Base-by-base conservation (phyloP, 2,113 vertebrate species). In the Cebidichthys violaceus region DNA sequence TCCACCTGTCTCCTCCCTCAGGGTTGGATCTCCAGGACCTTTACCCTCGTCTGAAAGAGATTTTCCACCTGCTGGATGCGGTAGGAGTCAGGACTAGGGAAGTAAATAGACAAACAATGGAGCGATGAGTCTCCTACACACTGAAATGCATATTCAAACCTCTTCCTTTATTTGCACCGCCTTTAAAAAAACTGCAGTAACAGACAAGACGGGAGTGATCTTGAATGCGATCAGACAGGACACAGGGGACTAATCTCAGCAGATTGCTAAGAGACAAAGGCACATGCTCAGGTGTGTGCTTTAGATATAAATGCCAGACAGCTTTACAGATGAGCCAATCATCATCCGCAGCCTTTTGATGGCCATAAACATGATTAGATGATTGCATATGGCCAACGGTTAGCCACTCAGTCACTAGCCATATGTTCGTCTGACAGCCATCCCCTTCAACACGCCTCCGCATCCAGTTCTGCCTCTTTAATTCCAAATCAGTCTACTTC, bases 311-410 rank as follows among this genome's bases (percentile, higher is more conserved):
- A 89, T 82, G 72, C 65, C 82, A 87, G 80, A 86, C 87, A 88
- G 76, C 84, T 88, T 89, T 86, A 85, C 86, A 91, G 87, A 91
- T 80, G 83, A 91, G 86, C 88, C 84, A 78, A 86, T 92, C 89
- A 85, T 91, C 82, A 86, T 84, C 68, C 14, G 33, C 75, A 54
- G 83, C 71, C 85, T 87, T 89, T 80, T 90, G 90, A 91, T 89
- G 90, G 88, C 84, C 87, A 90, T 84, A 77, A 91, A 89, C 88
- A 82, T 86, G 81, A 86, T 92, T 83, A 91, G 86, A 92, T 92
- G 90, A 90, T 90, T 93, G 90, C 92, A 92, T 90, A 92, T 92
- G 91, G 90, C 83, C 90, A 82, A 77, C 83, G 84, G 87, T 92
- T 90, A 78, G 87, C 73, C 82, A 89, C 86, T 90, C 90, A 87